Percentiles rank a stretch among this genome's conserved stretches.
Evolutionary conservation across 2,888 invertebrate species (phyloP).

Genomic region (Lypha dubia): DNA sequence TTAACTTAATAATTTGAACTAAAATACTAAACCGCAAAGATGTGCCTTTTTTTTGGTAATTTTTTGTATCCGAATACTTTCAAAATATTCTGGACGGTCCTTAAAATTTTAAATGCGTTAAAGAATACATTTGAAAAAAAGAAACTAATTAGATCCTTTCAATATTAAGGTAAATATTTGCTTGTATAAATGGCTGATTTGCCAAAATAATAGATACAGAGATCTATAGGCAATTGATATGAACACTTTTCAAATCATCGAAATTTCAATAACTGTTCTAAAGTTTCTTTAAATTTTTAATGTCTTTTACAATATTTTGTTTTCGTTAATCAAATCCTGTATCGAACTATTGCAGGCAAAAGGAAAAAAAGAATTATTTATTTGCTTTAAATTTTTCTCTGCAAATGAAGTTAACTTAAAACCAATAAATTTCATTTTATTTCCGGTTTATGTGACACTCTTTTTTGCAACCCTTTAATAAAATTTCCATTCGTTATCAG

Average conservation of each 20-base stretch:
- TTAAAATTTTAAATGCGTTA: too few relatives aligned
- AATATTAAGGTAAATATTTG: too few relatives aligned
- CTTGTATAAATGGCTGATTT: too few relatives aligned
- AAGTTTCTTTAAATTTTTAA: background rate
- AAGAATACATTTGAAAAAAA: too few relatives aligned
- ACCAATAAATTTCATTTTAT: conserved; percentile 61
- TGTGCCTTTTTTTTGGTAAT: too few relatives aligned
- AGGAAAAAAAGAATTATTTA: background rate
- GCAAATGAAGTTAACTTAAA: conserved; percentile 53
- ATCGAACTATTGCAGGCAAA: background rate
- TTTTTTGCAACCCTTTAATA: conserved; percentile 55
- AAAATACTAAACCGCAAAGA: too few relatives aligned
- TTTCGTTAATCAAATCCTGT: background rate
- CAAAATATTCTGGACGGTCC: too few relatives aligned
- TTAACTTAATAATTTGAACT: too few relatives aligned
- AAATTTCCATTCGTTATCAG: conserved; percentile 53
- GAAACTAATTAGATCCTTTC: too few relatives aligned
- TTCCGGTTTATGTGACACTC: conserved; percentile 51
- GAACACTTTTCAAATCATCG: conserved; percentile 15
- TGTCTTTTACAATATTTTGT: background rate
- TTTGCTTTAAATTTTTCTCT: background rate
- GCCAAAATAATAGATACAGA: background rate
- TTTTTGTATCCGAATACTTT: too few relatives aligned
- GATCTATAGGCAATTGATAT: background rate
- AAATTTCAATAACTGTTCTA: background rate